Evolutionary conservation across 2,797 vertebrate genomes (phyloP).

Genomic region (Muscicapa striata): DNA sequence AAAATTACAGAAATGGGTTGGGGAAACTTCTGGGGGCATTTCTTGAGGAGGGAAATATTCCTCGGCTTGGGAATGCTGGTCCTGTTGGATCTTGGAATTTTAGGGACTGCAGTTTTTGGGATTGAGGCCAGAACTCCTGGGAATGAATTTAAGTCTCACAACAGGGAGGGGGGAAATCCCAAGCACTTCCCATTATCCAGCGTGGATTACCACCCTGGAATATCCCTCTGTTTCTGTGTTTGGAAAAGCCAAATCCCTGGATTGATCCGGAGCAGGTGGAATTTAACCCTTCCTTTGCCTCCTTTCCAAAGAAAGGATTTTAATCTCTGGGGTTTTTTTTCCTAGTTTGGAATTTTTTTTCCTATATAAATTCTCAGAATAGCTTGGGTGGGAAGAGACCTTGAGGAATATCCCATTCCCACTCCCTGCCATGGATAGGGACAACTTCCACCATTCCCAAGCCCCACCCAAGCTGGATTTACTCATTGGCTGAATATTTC

Average conservation of each 20-base stretch:
- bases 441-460: neutral
- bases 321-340: accelerated
- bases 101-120: neutral
- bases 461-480: neutral
- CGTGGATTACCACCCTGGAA: neutral
- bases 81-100: accelerated
- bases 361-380: neutral
- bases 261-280: neutral
- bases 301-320: neutral
- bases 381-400: neutral
- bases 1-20: neutral
- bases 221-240: too few relatives aligned
- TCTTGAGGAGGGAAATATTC: neutral
- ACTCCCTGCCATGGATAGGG: neutral
- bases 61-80: neutral
- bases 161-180: accelerated
- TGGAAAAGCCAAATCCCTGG: neutral
- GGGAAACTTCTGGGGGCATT: accelerated
- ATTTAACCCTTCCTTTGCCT: neutral
- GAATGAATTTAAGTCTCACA: neutral
- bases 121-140: neutral
- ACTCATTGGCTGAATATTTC: neutral
- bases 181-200: accelerated
- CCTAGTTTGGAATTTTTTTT: accelerated
- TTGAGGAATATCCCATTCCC: neutral